These are phyloP conservation scores for Murina feae DNA, from an alignment of 2,113 vertebrate genomes.

Conservation along the genomic window DNA sequence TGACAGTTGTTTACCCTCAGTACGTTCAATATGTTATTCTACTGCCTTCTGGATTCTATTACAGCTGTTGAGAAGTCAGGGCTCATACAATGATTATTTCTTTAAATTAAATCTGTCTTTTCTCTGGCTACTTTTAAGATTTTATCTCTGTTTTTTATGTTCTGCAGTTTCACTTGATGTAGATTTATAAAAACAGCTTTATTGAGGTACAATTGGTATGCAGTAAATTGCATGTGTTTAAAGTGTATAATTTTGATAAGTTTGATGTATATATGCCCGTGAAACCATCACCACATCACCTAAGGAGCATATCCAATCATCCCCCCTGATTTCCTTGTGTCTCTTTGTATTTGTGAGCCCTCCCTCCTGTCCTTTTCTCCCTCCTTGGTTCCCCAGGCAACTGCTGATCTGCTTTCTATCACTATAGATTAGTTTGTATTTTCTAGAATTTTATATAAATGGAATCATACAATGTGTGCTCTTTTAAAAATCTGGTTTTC, in stretches of 20 bases:
- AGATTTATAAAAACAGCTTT: neutral
- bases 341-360: neutral
- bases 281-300: neutral
- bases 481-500: neutral
- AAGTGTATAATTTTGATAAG: neutral
- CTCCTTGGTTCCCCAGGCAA: neutral
- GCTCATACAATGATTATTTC: neutral
- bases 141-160: neutral
- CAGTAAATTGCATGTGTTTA: neutral
- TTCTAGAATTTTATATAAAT: constrained; percentile 7
- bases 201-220: neutral
- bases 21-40: neutral
- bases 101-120: constrained; percentile 23
- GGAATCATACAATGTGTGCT: neutral
- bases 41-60: neutral
- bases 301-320: neutral
- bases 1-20: neutral
- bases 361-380: neutral
- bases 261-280: neutral
- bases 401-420: neutral
- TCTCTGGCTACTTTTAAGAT: constrained; percentile 12
- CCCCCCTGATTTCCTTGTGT: neutral
- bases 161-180: neutral
- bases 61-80: neutral
- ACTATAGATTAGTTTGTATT: neutral